A percentile compares a stretch with the other conserved stretches of the same genome.
These are phyloP conservation scores for Meleagris gallopavo DNA, from an alignment of 2,113 vertebrate genomes.

Conservation along the genomic window DNA sequence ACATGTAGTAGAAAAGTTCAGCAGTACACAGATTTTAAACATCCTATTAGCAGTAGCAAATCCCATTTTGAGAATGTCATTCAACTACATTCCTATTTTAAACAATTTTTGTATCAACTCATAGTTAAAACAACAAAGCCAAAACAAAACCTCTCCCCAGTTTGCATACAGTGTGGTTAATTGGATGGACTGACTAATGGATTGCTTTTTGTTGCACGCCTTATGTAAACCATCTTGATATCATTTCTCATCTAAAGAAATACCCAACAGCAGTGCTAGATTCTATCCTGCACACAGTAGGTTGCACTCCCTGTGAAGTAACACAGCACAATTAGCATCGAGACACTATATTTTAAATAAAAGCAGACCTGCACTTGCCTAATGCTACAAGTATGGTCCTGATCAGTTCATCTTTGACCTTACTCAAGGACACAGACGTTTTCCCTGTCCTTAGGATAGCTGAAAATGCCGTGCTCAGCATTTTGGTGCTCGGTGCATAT, in stretches of 20 bases:
- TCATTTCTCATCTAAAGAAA: neutral
- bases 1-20: neutral
- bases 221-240: neutral
- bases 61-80: neutral
- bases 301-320: neutral
- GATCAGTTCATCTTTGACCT: neutral
- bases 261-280: neutral
- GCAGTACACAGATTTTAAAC: neutral
- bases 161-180: neutral
- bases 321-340: neutral
- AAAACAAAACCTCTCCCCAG: neutral
- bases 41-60: neutral
- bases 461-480: constrained; percentile 11
- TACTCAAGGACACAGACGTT: constrained; percentile 9
- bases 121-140: neutral
- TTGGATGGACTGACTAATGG: neutral
- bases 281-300: neutral
- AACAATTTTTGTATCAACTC: neutral
- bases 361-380: neutral
- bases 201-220: neutral
- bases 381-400: neutral
- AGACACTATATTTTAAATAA: rapidly evolving
- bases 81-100: neutral
- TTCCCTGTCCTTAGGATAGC: neutral
- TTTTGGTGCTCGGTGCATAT: neutral